phyloP scores from a whole-genome alignment of 2,797 vertebrate species.

The Melanotaenia nigrans region DNA sequence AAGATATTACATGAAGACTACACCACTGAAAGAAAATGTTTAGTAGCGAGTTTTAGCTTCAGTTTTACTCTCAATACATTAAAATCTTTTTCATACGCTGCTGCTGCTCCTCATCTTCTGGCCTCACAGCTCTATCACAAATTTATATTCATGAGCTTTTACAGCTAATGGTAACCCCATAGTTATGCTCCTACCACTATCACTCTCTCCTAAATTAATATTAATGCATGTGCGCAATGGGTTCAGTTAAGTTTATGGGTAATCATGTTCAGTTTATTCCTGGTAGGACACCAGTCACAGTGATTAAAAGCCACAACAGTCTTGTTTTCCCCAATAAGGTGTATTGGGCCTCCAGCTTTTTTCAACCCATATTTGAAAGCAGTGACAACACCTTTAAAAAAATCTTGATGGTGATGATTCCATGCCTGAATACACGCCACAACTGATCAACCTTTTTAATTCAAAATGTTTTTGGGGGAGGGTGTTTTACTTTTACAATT shows the following conservation, averaged over 20 bases:
- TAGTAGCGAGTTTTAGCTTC: constrained; percentile 39
- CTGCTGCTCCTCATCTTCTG: constrained; percentile 59
- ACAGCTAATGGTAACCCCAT: constrained; percentile 81
- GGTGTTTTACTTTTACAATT: constrained; percentile 51
- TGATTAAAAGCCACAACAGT: constrained; percentile 83
- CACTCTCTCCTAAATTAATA: constrained; percentile 84
- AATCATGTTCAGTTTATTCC: constrained; percentile 88
- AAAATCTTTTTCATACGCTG: constrained; percentile 73
- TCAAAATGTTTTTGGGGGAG: not conserved
- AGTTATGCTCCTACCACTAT: constrained; percentile 78
- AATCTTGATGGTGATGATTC: constrained; percentile 35
- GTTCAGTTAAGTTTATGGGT: constrained; percentile 87
- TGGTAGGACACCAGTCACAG: constrained; percentile 83
- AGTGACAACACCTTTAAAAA: constrained; percentile 43
- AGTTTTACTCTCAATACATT: constrained; percentile 56
- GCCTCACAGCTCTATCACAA: constrained; percentile 68
- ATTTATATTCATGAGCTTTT: constrained; percentile 83
- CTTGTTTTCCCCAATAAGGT: constrained; percentile 75
- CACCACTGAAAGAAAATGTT: constrained; percentile 45
- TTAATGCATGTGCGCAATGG: constrained; percentile 83
- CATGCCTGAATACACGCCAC: constrained; percentile 24
- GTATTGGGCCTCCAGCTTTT: constrained; percentile 73
- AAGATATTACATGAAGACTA: constrained; percentile 55
- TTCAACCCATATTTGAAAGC: constrained; percentile 66
- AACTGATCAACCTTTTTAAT: constrained; percentile 42